A percentile compares a stretch with the other conserved stretches of the same genome.
phyloP scores from a whole-genome alignment of 2,888 invertebrate genomes.

The Oxystoma pomonae region DNA sequence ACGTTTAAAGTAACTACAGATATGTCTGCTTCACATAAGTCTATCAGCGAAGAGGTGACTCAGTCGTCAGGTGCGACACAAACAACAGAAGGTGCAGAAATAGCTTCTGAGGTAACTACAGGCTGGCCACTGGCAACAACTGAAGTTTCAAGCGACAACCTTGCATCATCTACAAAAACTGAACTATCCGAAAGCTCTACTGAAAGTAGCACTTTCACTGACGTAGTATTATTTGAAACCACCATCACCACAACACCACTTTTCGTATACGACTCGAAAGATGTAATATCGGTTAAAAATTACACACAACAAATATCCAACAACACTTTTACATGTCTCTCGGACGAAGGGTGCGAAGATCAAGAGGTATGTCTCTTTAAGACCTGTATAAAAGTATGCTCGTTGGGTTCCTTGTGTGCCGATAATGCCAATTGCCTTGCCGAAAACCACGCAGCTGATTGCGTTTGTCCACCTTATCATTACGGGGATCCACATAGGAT shows the following conservation, averaged over 20 bases:
- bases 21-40: too few relatives aligned
- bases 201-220: neutral
- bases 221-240: neutral
- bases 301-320: constrained; percentile 46
- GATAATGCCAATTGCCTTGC: constrained; percentile 60
- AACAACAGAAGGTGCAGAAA: neutral
- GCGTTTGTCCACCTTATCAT: constrained; percentile 56
- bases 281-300: constrained; percentile 39
- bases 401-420: constrained; percentile 52
- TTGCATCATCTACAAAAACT: neutral
- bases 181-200: neutral
- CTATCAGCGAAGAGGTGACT: too few relatives aligned
- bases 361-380: constrained; percentile 61
- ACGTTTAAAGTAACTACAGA: too few relatives aligned
- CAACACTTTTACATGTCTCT: constrained; percentile 53
- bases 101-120: constrained; percentile 5
- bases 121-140: too few relatives aligned
- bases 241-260: constrained; percentile 9
- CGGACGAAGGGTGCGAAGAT: constrained; percentile 59
- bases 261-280: constrained; percentile 6
- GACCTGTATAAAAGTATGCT: constrained; percentile 63
- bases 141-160: too few relatives aligned
- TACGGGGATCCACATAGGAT: constrained; percentile 54
- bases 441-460: constrained; percentile 59
- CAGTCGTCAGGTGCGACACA: neutral